A percentile compares a stretch with the other conserved stretches of the same genome.
These are phyloP conservation scores for Champsocephalus esox DNA, from an alignment of 2,797 vertebrate genomes.

Conservation along the genomic window DNA sequence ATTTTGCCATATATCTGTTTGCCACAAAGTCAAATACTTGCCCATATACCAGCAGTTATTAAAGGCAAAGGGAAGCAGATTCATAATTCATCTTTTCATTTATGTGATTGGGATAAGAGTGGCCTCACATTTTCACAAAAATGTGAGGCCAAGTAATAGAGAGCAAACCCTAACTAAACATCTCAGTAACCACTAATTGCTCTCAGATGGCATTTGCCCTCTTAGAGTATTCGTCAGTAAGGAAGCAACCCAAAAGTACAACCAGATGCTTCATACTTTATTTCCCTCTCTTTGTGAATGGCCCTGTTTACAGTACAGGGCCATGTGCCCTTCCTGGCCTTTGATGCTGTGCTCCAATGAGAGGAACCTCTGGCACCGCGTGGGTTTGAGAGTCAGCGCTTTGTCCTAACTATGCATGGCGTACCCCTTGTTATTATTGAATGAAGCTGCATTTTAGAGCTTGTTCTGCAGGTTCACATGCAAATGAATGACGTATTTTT, in stretches of 20 bases:
- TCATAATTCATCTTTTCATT: background rate
- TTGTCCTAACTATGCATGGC: background rate
- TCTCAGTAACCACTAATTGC: background rate
- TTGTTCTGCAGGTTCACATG: background rate
- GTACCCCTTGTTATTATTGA: background rate
- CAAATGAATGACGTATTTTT: background rate
- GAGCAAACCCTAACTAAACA: background rate
- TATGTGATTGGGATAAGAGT: constrained; percentile 16
- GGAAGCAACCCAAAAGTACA: background rate
- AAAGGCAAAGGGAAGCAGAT: background rate
- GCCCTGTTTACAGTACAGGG: background rate
- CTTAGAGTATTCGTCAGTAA: background rate
- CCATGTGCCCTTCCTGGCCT: background rate
- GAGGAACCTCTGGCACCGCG: background rate
- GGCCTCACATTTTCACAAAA: constrained; percentile 9
- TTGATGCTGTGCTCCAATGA: constrained; percentile 10
- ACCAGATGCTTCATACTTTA: constrained; percentile 4
- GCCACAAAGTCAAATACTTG: background rate
- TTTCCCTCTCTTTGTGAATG: background rate
- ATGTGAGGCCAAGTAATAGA: background rate
- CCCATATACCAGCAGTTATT: background rate
- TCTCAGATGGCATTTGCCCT: background rate
- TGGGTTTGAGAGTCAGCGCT: background rate
- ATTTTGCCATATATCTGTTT: background rate
- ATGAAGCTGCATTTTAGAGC: background rate